Evolutionary conservation across 2,888 invertebrate genomes (phyloP), one percentile per base, ranked within the genome.

Genomic region (Hemicrepidius hirtus): DNA sequence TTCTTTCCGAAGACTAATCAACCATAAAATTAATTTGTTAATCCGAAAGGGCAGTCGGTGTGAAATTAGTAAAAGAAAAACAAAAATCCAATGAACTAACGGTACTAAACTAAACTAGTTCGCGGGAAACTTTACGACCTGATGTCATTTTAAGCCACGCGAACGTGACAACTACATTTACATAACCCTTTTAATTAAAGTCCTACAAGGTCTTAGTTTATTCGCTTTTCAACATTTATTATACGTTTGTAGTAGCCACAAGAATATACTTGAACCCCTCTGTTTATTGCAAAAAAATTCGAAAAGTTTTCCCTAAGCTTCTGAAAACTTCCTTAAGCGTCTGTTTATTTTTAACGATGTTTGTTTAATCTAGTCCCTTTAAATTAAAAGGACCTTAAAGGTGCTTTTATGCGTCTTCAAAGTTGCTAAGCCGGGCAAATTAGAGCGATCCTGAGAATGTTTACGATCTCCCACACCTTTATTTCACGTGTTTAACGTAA

Each of bases 31-130:
- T 40, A 44, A 44, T 60, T 60, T 60, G 44, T 60, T 21, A 18
- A 44, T 5, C 13, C 20, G 1, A 44, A 44, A 24, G 64, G 12
- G 16, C 49, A 64, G 49, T 35, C 64, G 57, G 53, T 41, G 55
- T 62, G 32, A 68, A 70, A 69, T 53, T 62, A 59, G 28, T 59
- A 60, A n/a, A 41, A 60, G 69, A 71, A 74, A 67, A 44, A 71
- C 59, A 57, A 60, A 60, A 44, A 41, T 9, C 44, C 7, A 28
- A 44, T 24, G 35, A 60, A 60, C 12, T 10, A 18, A 28, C 35
- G 16, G 60, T 32, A 44, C 41, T 44, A n/a, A 18, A 40, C 13
- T 13, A n/a, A 28, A 57, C 28, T n/a, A n/a, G 57, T 20, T 20
- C 24, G 28, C 1, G 57, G 20, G 24, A 7, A 9, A 21, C 37